Evolutionary conservation across 2,797 vertebrate species (phyloP).

Genomic region (Odontamblyopus rebecca): DNA sequence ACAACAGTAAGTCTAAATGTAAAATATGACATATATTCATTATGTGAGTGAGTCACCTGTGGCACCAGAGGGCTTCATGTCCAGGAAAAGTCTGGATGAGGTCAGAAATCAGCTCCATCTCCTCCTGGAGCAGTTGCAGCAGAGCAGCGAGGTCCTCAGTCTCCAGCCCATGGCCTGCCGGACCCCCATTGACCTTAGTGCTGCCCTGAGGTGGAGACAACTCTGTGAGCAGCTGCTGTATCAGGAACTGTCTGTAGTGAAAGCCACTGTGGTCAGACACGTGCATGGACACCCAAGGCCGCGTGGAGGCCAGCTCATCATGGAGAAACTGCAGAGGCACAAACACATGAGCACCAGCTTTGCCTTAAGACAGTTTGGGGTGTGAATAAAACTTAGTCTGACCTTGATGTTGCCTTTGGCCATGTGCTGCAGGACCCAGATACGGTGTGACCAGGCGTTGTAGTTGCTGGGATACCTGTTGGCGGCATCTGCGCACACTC

Average conservation of each 20-base stretch:
- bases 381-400: constrained; percentile 19
- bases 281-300: constrained; percentile 92
- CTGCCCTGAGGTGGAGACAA: constrained; percentile 53
- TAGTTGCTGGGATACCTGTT: constrained; percentile 96
- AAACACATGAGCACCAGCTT: not conserved
- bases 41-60: constrained; percentile 83
- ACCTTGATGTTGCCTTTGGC: constrained; percentile 90
- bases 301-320: constrained; percentile 90
- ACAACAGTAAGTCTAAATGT: not conserved
- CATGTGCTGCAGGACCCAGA: constrained; percentile 94
- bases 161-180: constrained; percentile 16
- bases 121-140: constrained; percentile 79
- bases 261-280: constrained; percentile 98
- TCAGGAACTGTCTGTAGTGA: constrained; percentile 96
- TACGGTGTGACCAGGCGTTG: constrained; percentile 98
- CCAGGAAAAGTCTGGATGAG: constrained; percentile 93
- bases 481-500: constrained; percentile 91
- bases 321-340: constrained; percentile 81
- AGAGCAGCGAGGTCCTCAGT: constrained; percentile 52
- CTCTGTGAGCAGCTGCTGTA: constrained; percentile 83
- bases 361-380: not conserved
- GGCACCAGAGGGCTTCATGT: constrained; percentile 96
- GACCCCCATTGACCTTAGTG: constrained; percentile 74
- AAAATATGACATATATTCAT: not conserved
- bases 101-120: constrained; percentile 90